A percentile compares a stretch with the other conserved stretches of the same genome.
Evolutionary conservation across 1,140 invertebrate species (phyloP).

Genomic region (Popillia japonica): DNA sequence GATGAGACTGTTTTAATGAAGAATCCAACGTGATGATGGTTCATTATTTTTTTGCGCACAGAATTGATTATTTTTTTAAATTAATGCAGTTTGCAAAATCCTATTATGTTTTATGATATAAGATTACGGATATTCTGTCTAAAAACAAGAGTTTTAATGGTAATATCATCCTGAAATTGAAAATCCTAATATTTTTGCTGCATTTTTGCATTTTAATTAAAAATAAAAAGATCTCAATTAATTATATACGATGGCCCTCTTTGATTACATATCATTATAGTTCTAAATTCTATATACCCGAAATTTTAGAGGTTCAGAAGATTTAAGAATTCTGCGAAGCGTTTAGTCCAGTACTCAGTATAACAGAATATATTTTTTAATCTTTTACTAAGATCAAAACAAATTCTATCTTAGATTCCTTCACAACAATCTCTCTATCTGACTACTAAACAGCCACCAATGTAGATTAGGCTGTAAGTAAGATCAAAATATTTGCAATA

Average conservation of each 20-base stretch:
- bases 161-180: not conserved
- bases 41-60: slow-evolving; percentile 2
- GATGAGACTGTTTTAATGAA: not conserved
- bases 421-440: too few species aligned
- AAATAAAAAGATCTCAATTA: not conserved
- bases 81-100: not conserved
- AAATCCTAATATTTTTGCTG: not conserved
- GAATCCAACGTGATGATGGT: not conserved
- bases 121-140: not conserved
- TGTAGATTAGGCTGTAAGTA: too few species aligned
- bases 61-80: slow-evolving; percentile 28
- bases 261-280: not conserved
- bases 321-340: not conserved
- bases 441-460: too few species aligned
- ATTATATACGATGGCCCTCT: not conserved
- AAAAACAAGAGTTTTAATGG: not conserved
- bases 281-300: not conserved
- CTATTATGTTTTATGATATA: not conserved
- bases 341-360: too few species aligned
- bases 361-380: too few species aligned
- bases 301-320: not conserved
- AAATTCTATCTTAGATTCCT: too few species aligned
- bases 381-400: too few species aligned
- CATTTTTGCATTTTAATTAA: not conserved
- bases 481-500: too few species aligned